phyloP scores from a whole-genome alignment of 1,140 invertebrate genomes.

The Potamilus streckersoni region DNA sequence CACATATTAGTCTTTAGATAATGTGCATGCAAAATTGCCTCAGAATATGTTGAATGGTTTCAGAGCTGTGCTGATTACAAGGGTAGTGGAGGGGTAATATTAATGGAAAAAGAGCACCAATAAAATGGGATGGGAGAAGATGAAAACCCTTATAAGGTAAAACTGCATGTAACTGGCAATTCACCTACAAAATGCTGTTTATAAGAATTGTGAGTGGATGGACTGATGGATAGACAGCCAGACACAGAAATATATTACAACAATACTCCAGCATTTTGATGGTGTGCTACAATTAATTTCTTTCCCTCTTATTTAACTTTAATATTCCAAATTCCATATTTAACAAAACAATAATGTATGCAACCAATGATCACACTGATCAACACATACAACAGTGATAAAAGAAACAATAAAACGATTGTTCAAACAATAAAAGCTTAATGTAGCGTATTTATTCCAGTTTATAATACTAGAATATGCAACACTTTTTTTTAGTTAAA shows the following conservation, averaged over 20 bases:
- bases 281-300: not conserved
- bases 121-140: no score
- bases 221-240: slow-evolving; percentile 2
- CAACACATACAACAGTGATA: not conserved
- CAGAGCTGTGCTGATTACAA: no score
- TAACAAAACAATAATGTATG: not conserved
- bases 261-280: not conserved
- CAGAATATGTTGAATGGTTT: no score
- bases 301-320: no score
- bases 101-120: no score
- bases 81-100: no score
- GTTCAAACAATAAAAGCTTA: not conserved
- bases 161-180: not conserved
- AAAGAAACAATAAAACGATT: not conserved
- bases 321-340: not conserved
- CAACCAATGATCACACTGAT: not conserved
- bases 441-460: not conserved
- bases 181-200: not conserved
- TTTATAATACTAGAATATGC: not conserved
- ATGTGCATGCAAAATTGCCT: no score
- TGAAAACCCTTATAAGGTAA: not conserved
- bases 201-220: not conserved
- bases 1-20: no score
- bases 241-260: not conserved
- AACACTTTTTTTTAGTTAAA: no score